Base-by-base conservation (phyloP, 2,888 invertebrate genomes). In the Synanthedon formicaeformis region DNA sequence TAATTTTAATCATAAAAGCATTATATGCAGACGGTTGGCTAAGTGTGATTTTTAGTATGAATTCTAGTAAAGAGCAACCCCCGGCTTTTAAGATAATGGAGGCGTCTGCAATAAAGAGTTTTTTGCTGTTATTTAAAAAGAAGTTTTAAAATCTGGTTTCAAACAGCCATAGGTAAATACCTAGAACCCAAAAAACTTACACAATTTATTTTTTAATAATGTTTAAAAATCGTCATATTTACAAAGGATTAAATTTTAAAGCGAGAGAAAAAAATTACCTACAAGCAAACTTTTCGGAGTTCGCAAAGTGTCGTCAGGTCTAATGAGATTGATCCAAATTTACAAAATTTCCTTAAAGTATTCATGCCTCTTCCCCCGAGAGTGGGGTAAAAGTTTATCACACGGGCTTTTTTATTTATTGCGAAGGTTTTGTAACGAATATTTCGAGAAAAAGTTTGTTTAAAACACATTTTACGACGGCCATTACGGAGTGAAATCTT, bases 241-340 rank as follows among this genome's bases (percentile, higher is more conserved):
- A 34, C 34, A 49, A 49, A 64, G 59, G 56, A 62, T 55, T 55
- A 57, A 64, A 58, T 61, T 64, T 60, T 58, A 62, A 34, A 34
- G 34, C 34, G 2, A 62, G 64, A 60, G 64, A 60, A 67, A 62
- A n/a, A 61, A 69, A 63, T 3, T 13, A 45, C 6, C 14, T 49
- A 49, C 49, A 49, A 49, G 49, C 18, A 49, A 49, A 62, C 58
- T 53, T 54, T 54, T 53, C 52, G 61, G 61, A 65, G 57, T 70
- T 71, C 53, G 60, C 58, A 51, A 64, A 73, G 66, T 69, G 70
- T 70, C 71, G 65, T 69, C 69, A 64, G 64, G 45, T 63, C 62
- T 76, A 73, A 77, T 77, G 71, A 75, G 72, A 74, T 75, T 73
- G 72, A 70, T 72, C 69, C 66, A 64, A 75, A 73, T 72, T 67